A percentile compares a stretch with the other conserved stretches of the same genome.
phyloP scores from a whole-genome alignment of 2,113 vertebrate species.

The Paradoxurus hermaphroditus region DNA sequence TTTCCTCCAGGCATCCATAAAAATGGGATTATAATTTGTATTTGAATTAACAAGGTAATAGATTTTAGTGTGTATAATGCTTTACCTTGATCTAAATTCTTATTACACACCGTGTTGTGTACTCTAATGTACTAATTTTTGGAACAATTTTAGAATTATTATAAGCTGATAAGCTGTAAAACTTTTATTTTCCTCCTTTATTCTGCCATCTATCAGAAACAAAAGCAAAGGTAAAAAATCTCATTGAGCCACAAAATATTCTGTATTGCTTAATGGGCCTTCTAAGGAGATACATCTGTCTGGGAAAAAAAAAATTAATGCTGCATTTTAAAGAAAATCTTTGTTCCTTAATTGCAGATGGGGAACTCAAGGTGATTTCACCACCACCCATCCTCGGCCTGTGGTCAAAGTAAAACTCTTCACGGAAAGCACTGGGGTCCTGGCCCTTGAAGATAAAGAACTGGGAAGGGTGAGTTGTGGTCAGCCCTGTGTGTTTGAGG shows the following conservation, averaged over 20 bases:
- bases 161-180: conserved; percentile 33
- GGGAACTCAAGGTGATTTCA: conserved; percentile 99
- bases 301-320: neutral
- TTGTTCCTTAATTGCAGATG: conserved; percentile 87
- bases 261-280: neutral
- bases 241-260: neutral
- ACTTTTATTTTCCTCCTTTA: conserved; percentile 35
- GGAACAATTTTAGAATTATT: conserved; percentile 27
- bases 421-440: conserved; percentile 95
- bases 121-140: neutral
- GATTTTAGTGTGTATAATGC: neutral
- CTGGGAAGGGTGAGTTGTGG: conserved; percentile 91
- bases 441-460: conserved; percentile 98
- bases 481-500: neutral
- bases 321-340: conserved; percentile 25
- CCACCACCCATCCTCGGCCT: conserved; percentile 94
- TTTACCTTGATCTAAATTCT: conserved; percentile 17
- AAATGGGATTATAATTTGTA: neutral
- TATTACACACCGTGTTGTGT: neutral
- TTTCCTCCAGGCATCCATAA: neutral
- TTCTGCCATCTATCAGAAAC: conserved; percentile 60
- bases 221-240: conserved; percentile 58
- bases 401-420: conserved; percentile 98
- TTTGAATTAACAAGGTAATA: neutral
- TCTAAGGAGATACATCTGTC: neutral